Conservation (phyloP, 2,113 vertebrate species). For the Sebastes fasciatus region DNA sequence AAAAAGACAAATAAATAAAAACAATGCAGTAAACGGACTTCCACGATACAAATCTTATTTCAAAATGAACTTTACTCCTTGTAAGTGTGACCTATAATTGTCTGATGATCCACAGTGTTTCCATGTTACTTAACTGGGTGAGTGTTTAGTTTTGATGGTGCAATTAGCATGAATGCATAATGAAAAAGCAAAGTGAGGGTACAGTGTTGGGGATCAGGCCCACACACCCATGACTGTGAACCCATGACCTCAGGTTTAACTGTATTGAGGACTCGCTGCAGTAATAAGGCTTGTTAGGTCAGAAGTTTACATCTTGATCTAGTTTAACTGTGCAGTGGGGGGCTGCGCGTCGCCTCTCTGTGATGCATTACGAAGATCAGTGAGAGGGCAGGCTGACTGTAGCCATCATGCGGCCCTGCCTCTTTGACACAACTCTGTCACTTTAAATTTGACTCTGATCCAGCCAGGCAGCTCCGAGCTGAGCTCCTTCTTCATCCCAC, state of each 20-base stretch:
- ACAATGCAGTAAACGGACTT: conserved; percentile 91
- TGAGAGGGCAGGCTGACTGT: conserved; percentile 60
- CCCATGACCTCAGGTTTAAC: conserved; percentile 53
- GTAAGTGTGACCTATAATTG: too few species aligned
- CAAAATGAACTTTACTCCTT: conserved; percentile 95
- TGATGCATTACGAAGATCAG: conserved; percentile 60
- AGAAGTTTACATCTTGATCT: conserved; percentile 76
- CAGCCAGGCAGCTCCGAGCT: conserved; percentile 49
- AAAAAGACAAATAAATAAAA: conserved; percentile 87
- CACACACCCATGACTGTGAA: conserved; percentile 44
- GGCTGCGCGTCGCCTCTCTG: conserved; percentile 43
- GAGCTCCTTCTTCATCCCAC: conserved; percentile 39
- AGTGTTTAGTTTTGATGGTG: neutral
- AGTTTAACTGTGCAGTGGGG: conserved; percentile 56
- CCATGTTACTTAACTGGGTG: neutral
- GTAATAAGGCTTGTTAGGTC: conserved; percentile 71
- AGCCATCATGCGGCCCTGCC: conserved; percentile 65
- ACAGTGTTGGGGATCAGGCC: conserved; percentile 2
- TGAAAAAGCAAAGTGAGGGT: neutral
- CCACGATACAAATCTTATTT: conserved; percentile 96
- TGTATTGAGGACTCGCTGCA: conserved; percentile 47
- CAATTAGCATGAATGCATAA: neutral
- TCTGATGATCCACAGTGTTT: conserved; percentile 5
- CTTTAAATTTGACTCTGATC: conserved; percentile 74
- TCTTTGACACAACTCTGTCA: conserved; percentile 81